Evolutionary conservation across 2,888 invertebrate species (phyloP).

Genomic region (Drosophila antonietae): DNA sequence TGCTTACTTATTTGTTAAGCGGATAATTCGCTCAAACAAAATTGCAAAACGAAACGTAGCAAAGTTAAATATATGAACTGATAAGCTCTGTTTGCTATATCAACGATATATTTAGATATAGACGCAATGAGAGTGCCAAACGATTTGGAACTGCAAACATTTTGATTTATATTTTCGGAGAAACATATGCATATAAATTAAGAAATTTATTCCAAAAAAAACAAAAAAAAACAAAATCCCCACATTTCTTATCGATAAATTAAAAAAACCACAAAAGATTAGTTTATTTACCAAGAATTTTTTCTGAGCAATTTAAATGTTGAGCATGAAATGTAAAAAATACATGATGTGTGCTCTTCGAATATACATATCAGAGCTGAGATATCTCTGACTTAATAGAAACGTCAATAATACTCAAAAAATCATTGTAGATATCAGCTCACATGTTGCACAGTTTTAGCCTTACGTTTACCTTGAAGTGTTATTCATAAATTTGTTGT

Average conservation of each 20-base stretch:
- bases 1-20: slow-evolving; percentile 28
- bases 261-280: neutral
- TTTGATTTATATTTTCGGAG: neutral
- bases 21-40: slow-evolving; percentile 36
- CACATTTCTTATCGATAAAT: neutral
- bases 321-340: neutral
- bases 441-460: neutral
- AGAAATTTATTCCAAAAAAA: neutral
- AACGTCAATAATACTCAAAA: neutral
- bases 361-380: neutral
- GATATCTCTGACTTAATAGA: neutral
- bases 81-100: slow-evolving; percentile 8
- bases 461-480: neutral
- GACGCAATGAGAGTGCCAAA: neutral
- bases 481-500: neutral
- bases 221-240: neutral
- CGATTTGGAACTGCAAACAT: neutral
- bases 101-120: neutral
- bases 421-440: neutral
- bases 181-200: neutral
- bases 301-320: neutral
- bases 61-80: slow-evolving; percentile 15
- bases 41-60: slow-evolving; percentile 14
- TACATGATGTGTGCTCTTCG: neutral
- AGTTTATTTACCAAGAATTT: neutral